Percentiles rank a stretch among this genome's conserved stretches.
Evolutionary conservation across 2,113 vertebrate species (phyloP).

Genomic region (Archocentrus centrarchus): DNA sequence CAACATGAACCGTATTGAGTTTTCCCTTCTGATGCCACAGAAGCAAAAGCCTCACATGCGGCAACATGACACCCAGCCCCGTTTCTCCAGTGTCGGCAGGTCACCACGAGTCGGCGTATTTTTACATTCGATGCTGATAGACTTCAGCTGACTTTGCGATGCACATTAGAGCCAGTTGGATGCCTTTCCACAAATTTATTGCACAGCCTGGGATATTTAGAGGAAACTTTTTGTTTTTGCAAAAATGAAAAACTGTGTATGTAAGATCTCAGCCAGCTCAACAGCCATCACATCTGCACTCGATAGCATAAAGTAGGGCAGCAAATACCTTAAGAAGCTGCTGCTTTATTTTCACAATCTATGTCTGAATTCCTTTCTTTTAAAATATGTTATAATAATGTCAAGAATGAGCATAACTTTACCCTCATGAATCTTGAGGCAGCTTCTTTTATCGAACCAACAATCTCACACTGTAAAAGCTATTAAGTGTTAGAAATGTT

Average conservation of each 20-base stretch:
- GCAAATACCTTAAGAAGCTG: not conserved
- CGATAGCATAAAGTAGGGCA: too few species aligned
- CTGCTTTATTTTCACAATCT: not conserved
- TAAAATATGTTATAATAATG: not conserved
- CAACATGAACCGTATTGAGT: not conserved
- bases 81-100: not conserved
- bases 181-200: not conserved
- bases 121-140: not conserved
- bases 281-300: not conserved
- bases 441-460: not conserved
- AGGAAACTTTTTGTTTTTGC: not conserved
- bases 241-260: not conserved
- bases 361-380: not conserved
- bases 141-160: constrained; percentile 18
- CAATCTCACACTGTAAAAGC: not conserved
- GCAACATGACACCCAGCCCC: not conserved
- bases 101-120: not conserved
- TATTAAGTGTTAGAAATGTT: not conserved
- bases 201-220: not conserved
- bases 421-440: not conserved
- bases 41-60: not conserved
- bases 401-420: not conserved
- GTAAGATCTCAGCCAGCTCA: not conserved
- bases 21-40: not conserved
- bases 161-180: constrained; percentile 19